phyloP scores from a whole-genome alignment of 1,140 invertebrate species.

The Atta cephalotes region DNA sequence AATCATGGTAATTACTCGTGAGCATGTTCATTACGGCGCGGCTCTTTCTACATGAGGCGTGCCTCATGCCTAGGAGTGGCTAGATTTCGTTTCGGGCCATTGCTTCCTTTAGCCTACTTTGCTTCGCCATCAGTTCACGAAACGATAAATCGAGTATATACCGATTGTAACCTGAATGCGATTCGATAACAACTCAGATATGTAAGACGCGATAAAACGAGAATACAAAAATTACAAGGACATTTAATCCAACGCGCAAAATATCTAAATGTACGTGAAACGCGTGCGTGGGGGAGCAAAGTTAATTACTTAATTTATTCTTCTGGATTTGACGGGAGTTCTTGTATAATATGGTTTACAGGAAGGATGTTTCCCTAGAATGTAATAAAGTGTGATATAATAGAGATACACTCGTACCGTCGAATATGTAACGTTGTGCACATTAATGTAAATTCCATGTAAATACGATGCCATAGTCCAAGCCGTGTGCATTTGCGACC shows the following conservation, averaged over 20 bases:
- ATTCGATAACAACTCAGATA: background rate
- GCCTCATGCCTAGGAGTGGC: constrained; percentile 71
- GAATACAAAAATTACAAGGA: background rate
- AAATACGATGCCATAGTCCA: constrained; percentile 6
- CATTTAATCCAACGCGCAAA: background rate
- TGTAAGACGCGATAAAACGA: constrained; percentile 4
- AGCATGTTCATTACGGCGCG: constrained; percentile 68
- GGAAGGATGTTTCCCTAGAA: background rate
- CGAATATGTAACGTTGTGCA: background rate
- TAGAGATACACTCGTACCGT: constrained; percentile 5
- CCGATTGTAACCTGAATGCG: background rate
- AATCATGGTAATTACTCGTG: constrained; percentile 75
- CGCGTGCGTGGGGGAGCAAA: background rate
- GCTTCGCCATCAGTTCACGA: constrained; percentile 1
- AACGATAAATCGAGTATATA: constrained; percentile 50
- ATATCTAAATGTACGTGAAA: background rate
- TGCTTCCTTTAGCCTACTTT: constrained; percentile 60
- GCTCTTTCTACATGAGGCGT: constrained; percentile 35
- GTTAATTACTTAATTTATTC: constrained; percentile 28
- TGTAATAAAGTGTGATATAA: constrained; percentile 32
- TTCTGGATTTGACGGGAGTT: background rate
- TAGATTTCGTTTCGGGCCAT: constrained; percentile 71
- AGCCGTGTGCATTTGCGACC: constrained; percentile 25
- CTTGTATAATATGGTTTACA: constrained; percentile 14
- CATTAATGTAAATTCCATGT: constrained; percentile 63